These are phyloP conservation scores for Microcebus jonahi DNA, from an alignment of 2,113 vertebrate genomes.

Conservation along the genomic window DNA sequence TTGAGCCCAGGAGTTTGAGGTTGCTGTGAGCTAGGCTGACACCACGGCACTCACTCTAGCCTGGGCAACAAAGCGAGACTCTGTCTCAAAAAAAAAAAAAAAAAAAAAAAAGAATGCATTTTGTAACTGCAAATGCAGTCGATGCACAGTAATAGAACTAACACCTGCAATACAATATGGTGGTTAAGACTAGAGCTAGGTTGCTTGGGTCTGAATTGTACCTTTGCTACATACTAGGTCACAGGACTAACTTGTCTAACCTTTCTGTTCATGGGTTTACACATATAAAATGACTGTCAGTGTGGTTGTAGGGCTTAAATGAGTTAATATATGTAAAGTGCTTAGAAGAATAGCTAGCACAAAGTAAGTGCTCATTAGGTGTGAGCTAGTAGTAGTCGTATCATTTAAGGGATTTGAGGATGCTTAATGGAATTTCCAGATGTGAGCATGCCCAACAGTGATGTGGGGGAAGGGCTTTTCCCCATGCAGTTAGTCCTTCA, in stretches of 20 bases:
- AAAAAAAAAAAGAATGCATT: not conserved
- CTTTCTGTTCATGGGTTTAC: not conserved
- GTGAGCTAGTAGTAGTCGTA: not conserved
- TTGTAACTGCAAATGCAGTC: not conserved
- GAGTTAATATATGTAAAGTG: not conserved
- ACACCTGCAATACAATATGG: too few species aligned
- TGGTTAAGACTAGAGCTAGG: not conserved
- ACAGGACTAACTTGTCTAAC: not conserved
- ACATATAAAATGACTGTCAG: not conserved
- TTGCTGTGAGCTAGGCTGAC: too few species aligned
- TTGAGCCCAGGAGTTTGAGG: too few species aligned
- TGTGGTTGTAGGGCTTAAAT: not conserved
- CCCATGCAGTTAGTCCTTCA: not conserved
- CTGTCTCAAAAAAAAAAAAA: too few species aligned
- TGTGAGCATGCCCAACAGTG: too few species aligned
- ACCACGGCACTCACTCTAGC: too few species aligned
- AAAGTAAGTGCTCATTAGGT: not conserved
- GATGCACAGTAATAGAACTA: too few species aligned
- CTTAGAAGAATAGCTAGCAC: not conserved
- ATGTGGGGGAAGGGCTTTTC: not conserved
- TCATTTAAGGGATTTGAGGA: not conserved
- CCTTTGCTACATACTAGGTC: not conserved
- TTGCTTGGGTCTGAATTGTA: not conserved
- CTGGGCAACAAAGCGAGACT: too few species aligned
- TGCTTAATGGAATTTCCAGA: not conserved